These are phyloP conservation scores for Parnassius glacialis DNA, from an alignment of 2,888 invertebrate genomes.

Conservation along the genomic window DNA sequence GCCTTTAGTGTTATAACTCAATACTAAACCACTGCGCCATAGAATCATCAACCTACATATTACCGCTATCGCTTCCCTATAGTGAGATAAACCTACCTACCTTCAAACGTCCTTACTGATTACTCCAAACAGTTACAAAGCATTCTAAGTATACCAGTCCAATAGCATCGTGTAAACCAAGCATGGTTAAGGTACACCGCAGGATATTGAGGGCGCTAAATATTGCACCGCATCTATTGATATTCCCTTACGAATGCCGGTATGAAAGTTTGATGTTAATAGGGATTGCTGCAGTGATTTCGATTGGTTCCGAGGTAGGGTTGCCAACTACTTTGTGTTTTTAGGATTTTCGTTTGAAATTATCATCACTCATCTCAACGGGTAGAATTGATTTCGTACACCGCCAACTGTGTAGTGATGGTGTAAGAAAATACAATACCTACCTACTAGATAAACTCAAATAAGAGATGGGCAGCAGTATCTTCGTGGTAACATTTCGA, in stretches of 20 bases:
- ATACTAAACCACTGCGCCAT: no score
- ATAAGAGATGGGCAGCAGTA: no score
- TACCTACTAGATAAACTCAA: no score
- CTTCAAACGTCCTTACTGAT: neutral
- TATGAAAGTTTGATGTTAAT: slow-evolving; percentile 53
- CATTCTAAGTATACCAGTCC: neutral
- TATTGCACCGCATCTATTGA: slow-evolving; percentile 27
- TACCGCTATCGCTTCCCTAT: no score
- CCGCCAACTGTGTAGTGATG: no score
- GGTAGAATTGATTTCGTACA: no score
- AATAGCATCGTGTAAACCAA: slow-evolving; percentile 4
- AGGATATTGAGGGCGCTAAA: slow-evolving; percentile 22
- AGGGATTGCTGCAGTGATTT: slow-evolving; percentile 56
- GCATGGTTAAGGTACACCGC: neutral
- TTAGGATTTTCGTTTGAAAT: slow-evolving; percentile 14
- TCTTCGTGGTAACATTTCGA: no score
- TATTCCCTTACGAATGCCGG: slow-evolving; percentile 16
- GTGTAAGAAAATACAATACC: no score
- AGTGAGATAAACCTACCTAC: neutral
- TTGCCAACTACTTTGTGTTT: slow-evolving; percentile 21
- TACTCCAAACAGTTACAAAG: neutral
- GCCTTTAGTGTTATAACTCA: no score
- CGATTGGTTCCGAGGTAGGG: slow-evolving; percentile 54
- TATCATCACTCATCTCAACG: no score
- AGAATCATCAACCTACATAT: no score